A percentile compares a stretch with the other conserved stretches of the same genome.
phyloP scores from a whole-genome alignment of 2,113 vertebrate species.

The Salvator merianae region DNA sequence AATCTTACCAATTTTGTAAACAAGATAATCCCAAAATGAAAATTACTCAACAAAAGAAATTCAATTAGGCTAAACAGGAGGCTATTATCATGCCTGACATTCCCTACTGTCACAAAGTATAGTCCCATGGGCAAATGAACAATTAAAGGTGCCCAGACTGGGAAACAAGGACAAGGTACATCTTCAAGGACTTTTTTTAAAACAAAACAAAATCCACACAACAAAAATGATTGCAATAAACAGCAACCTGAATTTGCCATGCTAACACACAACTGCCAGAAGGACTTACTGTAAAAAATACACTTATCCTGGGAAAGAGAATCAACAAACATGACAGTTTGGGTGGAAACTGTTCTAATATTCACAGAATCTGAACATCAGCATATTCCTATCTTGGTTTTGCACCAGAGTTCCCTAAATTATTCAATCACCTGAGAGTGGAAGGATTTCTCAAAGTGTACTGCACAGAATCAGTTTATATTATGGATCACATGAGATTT shows the following conservation, averaged over 20 bases:
- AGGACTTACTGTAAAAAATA: not conserved
- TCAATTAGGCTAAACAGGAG: slow-evolving; percentile 25
- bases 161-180: slow-evolving; percentile 15
- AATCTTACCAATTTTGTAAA: slow-evolving; percentile 41
- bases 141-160: slow-evolving; percentile 11
- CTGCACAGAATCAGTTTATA: too few relatives aligned
- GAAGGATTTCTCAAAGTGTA: too few relatives aligned
- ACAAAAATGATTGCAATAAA: slow-evolving; percentile 12
- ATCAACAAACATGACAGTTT: slow-evolving; percentile 5
- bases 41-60: slow-evolving; percentile 54
- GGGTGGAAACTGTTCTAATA: slow-evolving; percentile 32
- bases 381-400: too few relatives aligned
- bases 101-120: slow-evolving; percentile 41
- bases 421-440: too few relatives aligned
- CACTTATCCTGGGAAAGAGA: not conserved
- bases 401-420: too few relatives aligned
- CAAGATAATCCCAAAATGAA: slow-evolving; percentile 37
- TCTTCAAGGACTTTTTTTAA: not conserved
- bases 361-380: not conserved
- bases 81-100: slow-evolving; percentile 43
- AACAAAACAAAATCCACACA: not conserved
- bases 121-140: not conserved
- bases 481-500: too few relatives aligned
- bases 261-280: not conserved
- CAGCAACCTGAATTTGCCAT: not conserved